Conservation (phyloP, 2,888 invertebrate species). For the Hybos culiciformis region DNA sequence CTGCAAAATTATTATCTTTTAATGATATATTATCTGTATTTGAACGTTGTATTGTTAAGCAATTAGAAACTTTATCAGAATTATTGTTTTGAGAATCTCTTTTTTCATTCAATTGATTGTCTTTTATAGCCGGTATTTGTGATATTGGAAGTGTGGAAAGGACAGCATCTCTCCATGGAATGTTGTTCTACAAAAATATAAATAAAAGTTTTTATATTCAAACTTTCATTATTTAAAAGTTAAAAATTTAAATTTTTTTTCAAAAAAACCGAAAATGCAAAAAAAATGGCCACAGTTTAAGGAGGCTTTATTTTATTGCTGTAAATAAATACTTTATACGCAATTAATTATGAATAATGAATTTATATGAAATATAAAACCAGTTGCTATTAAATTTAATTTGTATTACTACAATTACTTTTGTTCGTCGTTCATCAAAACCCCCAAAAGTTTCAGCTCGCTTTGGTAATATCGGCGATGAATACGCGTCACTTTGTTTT, state of each 20-base stretch:
- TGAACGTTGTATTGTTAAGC: constrained; percentile 11
- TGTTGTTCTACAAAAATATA: constrained; percentile 15
- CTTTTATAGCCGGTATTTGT: constrained; percentile 23
- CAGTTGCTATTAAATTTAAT: neutral
- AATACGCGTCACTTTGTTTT: constrained; percentile 72
- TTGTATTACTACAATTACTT: constrained; percentile 17
- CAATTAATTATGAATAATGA: too few species aligned
- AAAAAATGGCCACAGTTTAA: too few species aligned
- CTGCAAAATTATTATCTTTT: constrained; percentile 44
- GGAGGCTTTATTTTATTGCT: too few species aligned
- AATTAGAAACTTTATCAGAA: neutral
- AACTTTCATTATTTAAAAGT: neutral
- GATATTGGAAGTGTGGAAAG: constrained; percentile 36
- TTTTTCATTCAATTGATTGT: constrained; percentile 16
- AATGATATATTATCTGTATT: constrained; percentile 19
- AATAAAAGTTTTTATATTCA: neutral
- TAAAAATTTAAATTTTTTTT: neutral
- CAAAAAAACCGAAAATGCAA: too few species aligned
- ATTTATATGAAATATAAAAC: too few species aligned
- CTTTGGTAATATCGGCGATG: constrained; percentile 75
- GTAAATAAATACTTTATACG: too few species aligned
- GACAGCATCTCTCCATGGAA: constrained; percentile 40
- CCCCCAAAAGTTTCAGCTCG: constrained; percentile 94
- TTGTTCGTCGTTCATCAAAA: constrained; percentile 53
- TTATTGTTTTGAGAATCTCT: neutral